Evolutionary conservation across 1,140 invertebrate species (phyloP), one percentile per base, ranked within the genome.

Genomic region (Drosophila tristis): DNA sequence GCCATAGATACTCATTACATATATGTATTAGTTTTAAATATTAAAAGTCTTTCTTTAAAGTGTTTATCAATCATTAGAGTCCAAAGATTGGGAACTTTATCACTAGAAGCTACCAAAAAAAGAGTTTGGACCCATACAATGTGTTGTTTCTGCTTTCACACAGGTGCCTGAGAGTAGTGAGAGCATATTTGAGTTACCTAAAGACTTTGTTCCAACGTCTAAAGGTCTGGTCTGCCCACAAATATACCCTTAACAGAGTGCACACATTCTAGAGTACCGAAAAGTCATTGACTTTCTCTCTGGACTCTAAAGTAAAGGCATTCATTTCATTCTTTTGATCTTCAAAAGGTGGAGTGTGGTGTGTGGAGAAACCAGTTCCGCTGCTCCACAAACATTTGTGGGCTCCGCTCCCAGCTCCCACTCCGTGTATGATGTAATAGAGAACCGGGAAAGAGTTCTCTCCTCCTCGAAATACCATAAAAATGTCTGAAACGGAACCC

Each of bases 341-440:
- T 55, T 61, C 42, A 73, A 39, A 39, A 39, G 35, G 35, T 39
- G 9, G 47, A 39, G 42, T n/a, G n/a, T 26, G 5, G 26, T 51
- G 68, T 63, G 58, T 25, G 29, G 42, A 39, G 71, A 74, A 39
- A 74, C 71, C 55, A 70, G 71, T 74, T 74, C 51, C 57, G 43
- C 58, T 53, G 63, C 35, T 49, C 66, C 51, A 57, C 43, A 67
- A 68, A 42, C 16, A 0, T 6, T 6, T 6, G 9, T 39, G 1
- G 35, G 35, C 16, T 16, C 16, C 16, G 16, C 20, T 20, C 20
- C 16, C 16, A 16, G n/a, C 29, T 15, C 15, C 31, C 51, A 35
- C 42, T 39, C 31, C 26, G 44, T 25, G 44, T 20, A 62, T 74
- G 71, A 74, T 74, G 71, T 74, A 74, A 74, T 42, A 47, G 35